Base-by-base conservation (phyloP, 2,113 vertebrate genomes). In the Tapirus terrestris region DNA sequence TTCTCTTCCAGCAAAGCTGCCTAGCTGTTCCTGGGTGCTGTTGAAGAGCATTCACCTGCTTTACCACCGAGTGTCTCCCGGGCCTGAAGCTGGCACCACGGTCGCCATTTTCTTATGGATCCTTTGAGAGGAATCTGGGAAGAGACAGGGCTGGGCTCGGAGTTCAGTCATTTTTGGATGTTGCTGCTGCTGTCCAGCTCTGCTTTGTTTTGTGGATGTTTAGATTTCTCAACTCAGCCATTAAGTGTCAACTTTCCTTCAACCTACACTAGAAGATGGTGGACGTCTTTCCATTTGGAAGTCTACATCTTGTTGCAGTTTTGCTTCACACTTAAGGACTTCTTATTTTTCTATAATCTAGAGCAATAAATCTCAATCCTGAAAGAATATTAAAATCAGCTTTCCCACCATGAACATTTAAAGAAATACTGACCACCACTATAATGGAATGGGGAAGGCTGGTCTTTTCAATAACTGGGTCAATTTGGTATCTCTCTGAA, bases 171-270 rank as follows among this genome's bases (percentile, higher is more conserved):
- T 56, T 20, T 14, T 51, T 4, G 20, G 5, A 1, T 65, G 27
- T 83, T 23, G 33, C 39, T 68, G 20, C 29, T 53, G 8, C 17
- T 60, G 23, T 39, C 33, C 7, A 80, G 13, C 6, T 76, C 7
- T 27, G 18, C 29, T 70, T 73, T 79, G 43, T 48, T 92, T 67
- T 70, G 53, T 75, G 17, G 29, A 16, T 48, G n/a, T 60, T 73
- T 65, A 13, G 31, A 72, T 56, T 80, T 92, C 63, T 93, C 16
- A 92, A 60, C 16, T 97, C 93, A 97, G 5, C 25, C 27, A n/a
- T 36, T 13, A 93, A 88, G n/a, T 80, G 21, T 94, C 33, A 43
- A 23, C 77, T 89, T 93, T 83, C 48, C 27, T 76, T 90, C 16
- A 89, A 83, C 16, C 10, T 82, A 61, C 48, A 21, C 4, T 89